Evolutionary conservation across 1,140 invertebrate genomes (phyloP).

Genomic region (Drosophila kikkawai): DNA sequence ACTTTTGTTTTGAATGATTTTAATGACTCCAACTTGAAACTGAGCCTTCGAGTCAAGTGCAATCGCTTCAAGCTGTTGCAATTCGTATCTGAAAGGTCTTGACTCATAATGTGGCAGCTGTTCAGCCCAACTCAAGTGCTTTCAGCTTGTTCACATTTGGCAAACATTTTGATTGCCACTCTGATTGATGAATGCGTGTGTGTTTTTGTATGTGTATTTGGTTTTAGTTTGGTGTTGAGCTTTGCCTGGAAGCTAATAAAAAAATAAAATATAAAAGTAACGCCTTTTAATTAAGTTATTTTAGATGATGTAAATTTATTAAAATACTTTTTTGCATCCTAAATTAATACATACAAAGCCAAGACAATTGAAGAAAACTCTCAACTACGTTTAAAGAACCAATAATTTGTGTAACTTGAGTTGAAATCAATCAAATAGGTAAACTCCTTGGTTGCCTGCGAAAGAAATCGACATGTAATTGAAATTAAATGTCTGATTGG

Average conservation of each 20-base stretch:
- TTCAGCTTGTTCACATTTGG: conserved; percentile 15
- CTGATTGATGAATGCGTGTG: conserved; percentile 31
- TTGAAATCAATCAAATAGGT: conserved; percentile 21
- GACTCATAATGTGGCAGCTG: conserved; percentile 58
- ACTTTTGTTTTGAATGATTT: conserved; percentile 34
- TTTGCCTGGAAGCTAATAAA: too few relatives aligned
- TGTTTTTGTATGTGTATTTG: neutral
- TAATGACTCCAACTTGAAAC: conserved; percentile 28
- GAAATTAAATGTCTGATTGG: conserved; percentile 59
- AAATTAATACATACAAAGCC: neutral
- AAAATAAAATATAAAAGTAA: too few relatives aligned
- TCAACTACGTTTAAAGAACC: neutral
- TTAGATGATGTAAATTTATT: neutral
- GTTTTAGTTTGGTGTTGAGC: neutral
- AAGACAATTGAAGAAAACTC: neutral
- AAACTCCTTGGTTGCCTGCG: conserved; percentile 7
- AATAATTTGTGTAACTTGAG: neutral
- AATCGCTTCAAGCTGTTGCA: conserved; percentile 72
- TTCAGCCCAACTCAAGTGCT: conserved; percentile 21
- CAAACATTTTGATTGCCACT: conserved; percentile 34
- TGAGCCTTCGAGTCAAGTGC: conserved; percentile 55
- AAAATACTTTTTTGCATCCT: neutral
- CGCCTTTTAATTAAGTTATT: neutral
- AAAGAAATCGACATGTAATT: conserved; percentile 64
- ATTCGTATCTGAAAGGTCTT: conserved; percentile 50